These are phyloP conservation scores for Ophthalmolycus amberensis DNA, from an alignment of 2,113 vertebrate genomes.

Conservation along the genomic window DNA sequence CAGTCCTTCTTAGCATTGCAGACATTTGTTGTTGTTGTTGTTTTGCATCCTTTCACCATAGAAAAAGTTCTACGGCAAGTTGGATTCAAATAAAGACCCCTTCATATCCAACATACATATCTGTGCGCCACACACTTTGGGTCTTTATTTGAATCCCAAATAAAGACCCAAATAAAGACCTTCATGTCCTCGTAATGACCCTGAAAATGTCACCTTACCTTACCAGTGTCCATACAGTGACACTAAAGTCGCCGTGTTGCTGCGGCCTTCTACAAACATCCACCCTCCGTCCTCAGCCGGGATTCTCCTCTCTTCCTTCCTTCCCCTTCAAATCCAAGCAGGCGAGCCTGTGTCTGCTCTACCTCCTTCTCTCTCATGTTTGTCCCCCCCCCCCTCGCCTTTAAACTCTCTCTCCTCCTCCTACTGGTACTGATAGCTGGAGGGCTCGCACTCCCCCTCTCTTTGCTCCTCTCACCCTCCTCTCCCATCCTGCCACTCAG, in stretches of 20 bases:
- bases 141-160: too few species aligned
- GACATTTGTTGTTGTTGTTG: too few species aligned
- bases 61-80: neutral
- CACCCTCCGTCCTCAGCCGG: constrained; percentile 46
- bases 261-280: constrained; percentile 60
- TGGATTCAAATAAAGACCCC: neutral
- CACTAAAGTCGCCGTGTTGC: constrained; percentile 44
- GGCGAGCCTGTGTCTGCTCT: constrained; percentile 53
- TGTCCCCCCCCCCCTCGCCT: constrained; percentile 53
- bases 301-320: constrained; percentile 65
- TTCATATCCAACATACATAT: neutral
- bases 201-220: constrained; percentile 74
- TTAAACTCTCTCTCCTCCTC: constrained; percentile 68
- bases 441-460: constrained; percentile 32
- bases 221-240: constrained; percentile 55
- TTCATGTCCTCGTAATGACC: neutral
- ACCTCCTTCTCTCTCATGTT: constrained; percentile 66
- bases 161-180: too few species aligned
- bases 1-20: constrained; percentile 23
- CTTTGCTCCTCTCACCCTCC: constrained; percentile 16
- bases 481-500: constrained; percentile 63
- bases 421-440: constrained; percentile 65
- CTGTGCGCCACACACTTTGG: neutral
- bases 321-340: constrained; percentile 51
- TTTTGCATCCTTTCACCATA: constrained; percentile 5